A percentile compares a stretch with the other conserved stretches of the same genome.
phyloP scores from a whole-genome alignment of 1,140 invertebrate species.

The Homalodisca vitripennis region DNA sequence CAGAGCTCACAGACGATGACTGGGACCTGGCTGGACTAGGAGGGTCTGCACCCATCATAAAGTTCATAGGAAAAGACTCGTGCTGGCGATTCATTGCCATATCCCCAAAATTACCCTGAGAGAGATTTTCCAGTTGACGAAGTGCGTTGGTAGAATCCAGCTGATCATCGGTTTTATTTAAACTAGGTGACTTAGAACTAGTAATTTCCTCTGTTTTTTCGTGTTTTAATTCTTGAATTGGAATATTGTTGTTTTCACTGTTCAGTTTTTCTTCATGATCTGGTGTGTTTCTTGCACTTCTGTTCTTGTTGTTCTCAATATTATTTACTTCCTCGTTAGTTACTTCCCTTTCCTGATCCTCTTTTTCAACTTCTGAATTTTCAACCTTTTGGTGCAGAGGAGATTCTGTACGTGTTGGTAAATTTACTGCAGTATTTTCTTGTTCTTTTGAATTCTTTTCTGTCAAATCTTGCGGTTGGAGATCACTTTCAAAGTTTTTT shows the following conservation, averaged over 20 bases:
- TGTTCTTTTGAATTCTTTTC: slow-evolving; percentile 20
- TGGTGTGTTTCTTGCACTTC: slow-evolving; percentile 28
- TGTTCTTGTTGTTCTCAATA: slow-evolving; percentile 17
- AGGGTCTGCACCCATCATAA: slow-evolving; percentile 48
- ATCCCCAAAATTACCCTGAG: slow-evolving; percentile 70
- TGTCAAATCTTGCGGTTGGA: slow-evolving; percentile 17
- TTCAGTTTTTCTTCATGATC: slow-evolving; percentile 36
- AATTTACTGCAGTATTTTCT: not conserved
- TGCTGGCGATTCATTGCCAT: slow-evolving; percentile 49
- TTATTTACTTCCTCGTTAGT: slow-evolving; percentile 32
- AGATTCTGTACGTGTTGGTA: not conserved
- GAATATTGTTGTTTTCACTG: slow-evolving; percentile 16
- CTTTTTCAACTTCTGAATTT: slow-evolving; percentile 29
- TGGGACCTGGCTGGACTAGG: slow-evolving; percentile 56
- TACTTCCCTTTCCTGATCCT: slow-evolving; percentile 33
- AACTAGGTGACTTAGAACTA: slow-evolving; percentile 44
- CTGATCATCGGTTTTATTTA: slow-evolving; percentile 42
- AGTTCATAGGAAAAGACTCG: slow-evolving; percentile 51
- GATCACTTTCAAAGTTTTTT: slow-evolving; percentile 32
- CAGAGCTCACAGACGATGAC: slow-evolving; percentile 53
- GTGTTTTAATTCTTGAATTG: slow-evolving; percentile 4
- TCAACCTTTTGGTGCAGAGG: no score
- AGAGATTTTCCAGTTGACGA: slow-evolving; percentile 75
- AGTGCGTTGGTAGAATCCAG: slow-evolving; percentile 58
- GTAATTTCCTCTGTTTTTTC: slow-evolving; percentile 4